phyloP scores from a whole-genome alignment of 53 echinoderm and acorn worm species.

The Temnopleurus reevesii region DNA sequence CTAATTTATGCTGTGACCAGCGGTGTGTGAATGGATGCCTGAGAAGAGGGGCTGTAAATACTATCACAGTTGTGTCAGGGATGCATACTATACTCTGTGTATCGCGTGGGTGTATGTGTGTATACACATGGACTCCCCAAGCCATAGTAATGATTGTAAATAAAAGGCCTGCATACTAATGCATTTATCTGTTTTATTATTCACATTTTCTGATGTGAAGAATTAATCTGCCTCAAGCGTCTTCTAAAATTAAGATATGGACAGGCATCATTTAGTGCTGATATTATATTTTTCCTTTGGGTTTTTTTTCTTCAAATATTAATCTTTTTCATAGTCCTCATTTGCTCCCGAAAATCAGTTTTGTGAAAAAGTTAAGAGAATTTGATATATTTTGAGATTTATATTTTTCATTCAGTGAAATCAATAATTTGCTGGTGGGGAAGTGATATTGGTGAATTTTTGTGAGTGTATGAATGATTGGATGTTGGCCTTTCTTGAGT shows the following conservation, averaged over 20 bases:
- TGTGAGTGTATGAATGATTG: neutral
- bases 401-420: neutral
- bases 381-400: neutral
- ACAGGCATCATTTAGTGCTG: too few species aligned
- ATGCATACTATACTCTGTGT: neutral
- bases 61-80: neutral
- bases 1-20: conserved; percentile 30
- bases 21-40: conserved; percentile 19
- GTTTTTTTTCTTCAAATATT: too few species aligned
- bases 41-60: neutral
- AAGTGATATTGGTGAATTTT: neutral
- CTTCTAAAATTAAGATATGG: too few species aligned
- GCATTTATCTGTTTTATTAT: too few species aligned
- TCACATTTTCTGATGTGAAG: neutral
- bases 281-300: too few species aligned
- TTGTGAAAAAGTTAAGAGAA: neutral
- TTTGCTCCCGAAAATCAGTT: neutral
- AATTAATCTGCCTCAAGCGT: too few species aligned
- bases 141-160: neutral
- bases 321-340: neutral
- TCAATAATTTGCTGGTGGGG: neutral
- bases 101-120: neutral
- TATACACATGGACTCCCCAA: neutral
- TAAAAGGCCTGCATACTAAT: conserved; percentile 16
- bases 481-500: neutral